Conservation (phyloP, 2,113 vertebrate genomes). For the Amia ocellicauda region DNA sequence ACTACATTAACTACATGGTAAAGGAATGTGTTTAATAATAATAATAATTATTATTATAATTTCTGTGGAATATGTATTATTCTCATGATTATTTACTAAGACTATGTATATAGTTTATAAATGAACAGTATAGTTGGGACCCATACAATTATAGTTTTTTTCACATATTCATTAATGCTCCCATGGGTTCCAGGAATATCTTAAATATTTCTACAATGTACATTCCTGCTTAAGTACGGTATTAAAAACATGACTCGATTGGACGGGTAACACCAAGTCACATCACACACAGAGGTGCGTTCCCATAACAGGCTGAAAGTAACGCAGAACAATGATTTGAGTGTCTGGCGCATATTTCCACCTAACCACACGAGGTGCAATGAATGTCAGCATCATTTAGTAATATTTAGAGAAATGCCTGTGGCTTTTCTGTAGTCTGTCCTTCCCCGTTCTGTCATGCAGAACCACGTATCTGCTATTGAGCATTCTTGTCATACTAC, state of each 20-base stretch:
- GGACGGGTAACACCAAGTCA: slow-evolving; percentile 19
- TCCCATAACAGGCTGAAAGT: slow-evolving; percentile 43
- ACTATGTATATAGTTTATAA: too few relatives aligned
- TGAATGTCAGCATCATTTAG: slow-evolving; percentile 36
- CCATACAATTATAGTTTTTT: too few relatives aligned
- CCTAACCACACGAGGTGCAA: slow-evolving; percentile 21
- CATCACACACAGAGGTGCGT: slow-evolving; percentile 22
- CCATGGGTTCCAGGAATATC: slow-evolving; percentile 1
- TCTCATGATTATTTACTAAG: too few relatives aligned
- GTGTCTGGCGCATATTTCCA: slow-evolving; percentile 46
- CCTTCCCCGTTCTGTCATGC: slow-evolving; percentile 39
- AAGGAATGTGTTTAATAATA: too few relatives aligned
- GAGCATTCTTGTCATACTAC: slow-evolving; percentile 38
- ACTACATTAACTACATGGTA: too few relatives aligned
- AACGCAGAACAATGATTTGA: slow-evolving; percentile 56
- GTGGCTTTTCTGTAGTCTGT: slow-evolving; percentile 54
- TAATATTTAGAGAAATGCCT: slow-evolving; percentile 67
- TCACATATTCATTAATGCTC: too few relatives aligned
- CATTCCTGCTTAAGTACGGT: slow-evolving; percentile 10
- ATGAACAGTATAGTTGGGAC: too few relatives aligned
- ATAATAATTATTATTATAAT: too few relatives aligned
- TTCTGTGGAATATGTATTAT: too few relatives aligned
- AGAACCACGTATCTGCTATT: slow-evolving; percentile 35
- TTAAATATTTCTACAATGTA: slow-evolving; percentile 13
- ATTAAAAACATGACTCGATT: slow-evolving; percentile 10